phyloP scores from a whole-genome alignment of 2,113 vertebrate genomes.

The Campylomormyrus tamandua region DNA sequence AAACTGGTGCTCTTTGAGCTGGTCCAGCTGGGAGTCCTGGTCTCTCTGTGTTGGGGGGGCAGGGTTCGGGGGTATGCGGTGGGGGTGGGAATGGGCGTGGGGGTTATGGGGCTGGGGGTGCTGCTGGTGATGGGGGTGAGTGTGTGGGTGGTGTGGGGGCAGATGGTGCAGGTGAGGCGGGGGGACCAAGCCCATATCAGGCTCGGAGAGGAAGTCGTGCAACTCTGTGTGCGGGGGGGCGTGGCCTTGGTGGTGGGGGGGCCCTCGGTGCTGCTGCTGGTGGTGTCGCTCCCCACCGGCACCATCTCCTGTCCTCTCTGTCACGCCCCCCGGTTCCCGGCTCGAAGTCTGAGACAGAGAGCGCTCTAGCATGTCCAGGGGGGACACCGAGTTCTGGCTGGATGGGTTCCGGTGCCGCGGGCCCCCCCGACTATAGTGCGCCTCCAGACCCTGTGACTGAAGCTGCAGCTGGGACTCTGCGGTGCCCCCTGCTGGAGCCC shows the following conservation, averaged over 20 bases:
- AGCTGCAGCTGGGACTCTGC: slow-evolving; percentile 59
- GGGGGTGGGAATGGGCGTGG: slow-evolving; percentile 52
- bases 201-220: slow-evolving; percentile 55
- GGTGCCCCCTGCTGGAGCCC: slow-evolving; percentile 40
- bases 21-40: slow-evolving; percentile 51
- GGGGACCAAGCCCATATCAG: slow-evolving; percentile 48
- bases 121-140: slow-evolving; percentile 46
- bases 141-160: slow-evolving; percentile 44
- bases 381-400: slow-evolving; percentile 55
- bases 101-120: slow-evolving; percentile 49
- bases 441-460: slow-evolving; percentile 65
- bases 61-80: slow-evolving; percentile 43
- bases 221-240: slow-evolving; percentile 52
- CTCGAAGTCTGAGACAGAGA: slow-evolving; percentile 52
- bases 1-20: slow-evolving; percentile 67
- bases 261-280: slow-evolving; percentile 51
- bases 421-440: slow-evolving; percentile 59
- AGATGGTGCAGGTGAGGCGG: slow-evolving; percentile 56
- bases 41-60: slow-evolving; percentile 45
- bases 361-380: slow-evolving; percentile 55
- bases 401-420: slow-evolving; percentile 56
- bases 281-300: slow-evolving; percentile 43
- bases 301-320: slow-evolving; percentile 43
- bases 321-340: slow-evolving; percentile 40
- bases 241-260: slow-evolving; percentile 46